These are phyloP conservation scores for Semicossyphus pulcher DNA, from an alignment of 2,113 vertebrate species.

Conservation along the genomic window DNA sequence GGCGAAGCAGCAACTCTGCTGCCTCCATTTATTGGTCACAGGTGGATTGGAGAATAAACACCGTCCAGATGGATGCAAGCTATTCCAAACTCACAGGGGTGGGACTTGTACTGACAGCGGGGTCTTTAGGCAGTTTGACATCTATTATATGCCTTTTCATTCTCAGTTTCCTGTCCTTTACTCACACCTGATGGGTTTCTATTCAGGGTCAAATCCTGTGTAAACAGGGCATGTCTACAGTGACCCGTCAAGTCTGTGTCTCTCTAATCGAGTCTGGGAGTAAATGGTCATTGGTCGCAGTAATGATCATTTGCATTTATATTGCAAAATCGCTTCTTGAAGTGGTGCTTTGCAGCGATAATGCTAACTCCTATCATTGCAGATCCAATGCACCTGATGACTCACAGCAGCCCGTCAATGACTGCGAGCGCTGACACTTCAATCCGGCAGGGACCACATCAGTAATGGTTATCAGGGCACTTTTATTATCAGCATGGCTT, in stretches of 20 bases:
- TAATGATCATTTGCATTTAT: conserved; percentile 77
- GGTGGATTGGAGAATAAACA: conserved; percentile 62
- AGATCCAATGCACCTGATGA: conserved; percentile 64
- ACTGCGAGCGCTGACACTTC: conserved; percentile 38
- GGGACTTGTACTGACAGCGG: conserved; percentile 14
- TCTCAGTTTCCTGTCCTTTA: conserved; percentile 17
- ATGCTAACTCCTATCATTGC: conserved; percentile 43
- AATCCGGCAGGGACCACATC: conserved; percentile 32
- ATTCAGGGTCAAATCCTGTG: conserved; percentile 30
- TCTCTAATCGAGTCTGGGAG: conserved; percentile 49
- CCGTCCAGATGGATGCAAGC: conserved; percentile 37
- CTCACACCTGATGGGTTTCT: background rate
- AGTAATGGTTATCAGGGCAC: conserved; percentile 25
- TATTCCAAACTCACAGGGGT: conserved; percentile 39
- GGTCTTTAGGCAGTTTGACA: background rate
- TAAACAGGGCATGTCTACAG: conserved; percentile 39
- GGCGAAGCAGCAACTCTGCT: conserved; percentile 34
- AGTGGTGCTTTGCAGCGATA: conserved; percentile 66
- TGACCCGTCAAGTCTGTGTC: conserved; percentile 37
- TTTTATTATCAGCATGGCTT: conserved; percentile 43
- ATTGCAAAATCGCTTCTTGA: conserved; percentile 60
- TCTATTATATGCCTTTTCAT: background rate
- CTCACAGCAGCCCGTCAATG: conserved; percentile 49
- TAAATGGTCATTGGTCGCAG: conserved; percentile 58
- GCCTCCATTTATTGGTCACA: conserved; percentile 51